phyloP scores from a whole-genome alignment of 2,113 vertebrate species.

The Eubucco bourcierii region DNA sequence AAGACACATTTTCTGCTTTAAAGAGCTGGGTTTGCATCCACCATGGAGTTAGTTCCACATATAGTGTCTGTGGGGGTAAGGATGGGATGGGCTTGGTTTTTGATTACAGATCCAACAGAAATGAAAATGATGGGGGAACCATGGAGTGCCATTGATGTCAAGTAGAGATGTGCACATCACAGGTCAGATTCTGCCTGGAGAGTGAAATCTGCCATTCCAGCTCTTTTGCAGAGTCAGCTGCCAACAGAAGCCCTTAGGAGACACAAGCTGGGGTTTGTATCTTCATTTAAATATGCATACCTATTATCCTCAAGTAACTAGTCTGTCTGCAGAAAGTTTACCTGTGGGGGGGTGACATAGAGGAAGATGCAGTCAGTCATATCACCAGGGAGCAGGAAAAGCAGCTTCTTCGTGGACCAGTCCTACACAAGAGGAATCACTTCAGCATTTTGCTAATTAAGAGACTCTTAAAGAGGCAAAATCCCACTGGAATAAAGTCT shows the following conservation, averaged over 20 bases:
- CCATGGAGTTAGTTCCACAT: neutral
- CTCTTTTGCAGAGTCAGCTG: neutral
- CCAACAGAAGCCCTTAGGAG: neutral
- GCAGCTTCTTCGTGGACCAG: neutral
- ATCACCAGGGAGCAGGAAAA: neutral
- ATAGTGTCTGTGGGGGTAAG: neutral
- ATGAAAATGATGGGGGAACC: neutral
- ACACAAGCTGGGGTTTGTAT: neutral
- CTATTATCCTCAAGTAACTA: neutral
- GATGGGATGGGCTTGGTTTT: neutral
- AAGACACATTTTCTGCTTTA: neutral
- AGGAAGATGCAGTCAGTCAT: neutral
- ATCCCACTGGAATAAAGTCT: neutral
- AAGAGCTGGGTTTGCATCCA: neutral
- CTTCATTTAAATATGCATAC: neutral
- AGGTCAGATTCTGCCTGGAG: neutral
- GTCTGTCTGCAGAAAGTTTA: neutral
- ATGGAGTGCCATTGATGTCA: neutral
- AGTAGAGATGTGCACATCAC: neutral
- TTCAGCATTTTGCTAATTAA: neutral
- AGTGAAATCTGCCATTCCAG: neutral
- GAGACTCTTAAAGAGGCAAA: neutral
- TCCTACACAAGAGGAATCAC: neutral
- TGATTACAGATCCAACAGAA: neutral
- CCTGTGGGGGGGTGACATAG: neutral